Evolutionary conservation across 2,888 invertebrate genomes (phyloP).

Genomic region (Sinotaia quadrata): DNA sequence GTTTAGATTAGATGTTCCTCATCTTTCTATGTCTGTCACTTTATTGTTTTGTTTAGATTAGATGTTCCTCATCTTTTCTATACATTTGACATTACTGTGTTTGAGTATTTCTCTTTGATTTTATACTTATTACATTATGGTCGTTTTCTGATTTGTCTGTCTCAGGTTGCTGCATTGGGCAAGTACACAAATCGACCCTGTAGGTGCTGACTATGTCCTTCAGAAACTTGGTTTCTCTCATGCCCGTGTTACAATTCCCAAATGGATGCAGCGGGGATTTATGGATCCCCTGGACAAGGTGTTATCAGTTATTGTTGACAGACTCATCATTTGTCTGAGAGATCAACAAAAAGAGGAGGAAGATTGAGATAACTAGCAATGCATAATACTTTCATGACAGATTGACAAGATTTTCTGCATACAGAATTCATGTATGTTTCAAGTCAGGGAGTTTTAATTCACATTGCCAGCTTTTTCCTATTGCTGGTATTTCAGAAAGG

Average conservation of each 20-base stretch:
- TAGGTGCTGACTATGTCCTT: slow-evolving; percentile 97
- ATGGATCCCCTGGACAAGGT: slow-evolving; percentile 98
- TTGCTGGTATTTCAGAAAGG: too few species aligned
- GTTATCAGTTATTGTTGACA: slow-evolving; percentile 67
- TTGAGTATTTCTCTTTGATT: too few species aligned
- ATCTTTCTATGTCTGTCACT: too few species aligned
- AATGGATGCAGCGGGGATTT: slow-evolving; percentile 98
- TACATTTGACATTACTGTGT: too few species aligned
- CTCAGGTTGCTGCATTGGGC: slow-evolving; percentile 80
- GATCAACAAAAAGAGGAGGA: slow-evolving; percentile 36
- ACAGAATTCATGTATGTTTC: not conserved
- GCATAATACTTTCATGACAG: too few species aligned
- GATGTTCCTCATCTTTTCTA: too few species aligned
- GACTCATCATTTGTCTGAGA: slow-evolving; percentile 56
- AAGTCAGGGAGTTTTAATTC: not conserved
- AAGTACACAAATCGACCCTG: slow-evolving; percentile 97
- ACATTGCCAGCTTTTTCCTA: too few species aligned
- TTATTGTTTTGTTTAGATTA: too few species aligned
- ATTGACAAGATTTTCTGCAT: not conserved
- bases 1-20: too few species aligned
- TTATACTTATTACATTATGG: not conserved
- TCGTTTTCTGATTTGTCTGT: not conserved
- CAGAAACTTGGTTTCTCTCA: slow-evolving; percentile 98
- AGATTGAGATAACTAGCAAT: slow-evolving; percentile 7
- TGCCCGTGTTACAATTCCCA: slow-evolving; percentile 97